A percentile compares a stretch with the other conserved stretches of the same genome.
phyloP scores from a whole-genome alignment of 2,888 invertebrate species.

The Gerosis bhagava region DNA sequence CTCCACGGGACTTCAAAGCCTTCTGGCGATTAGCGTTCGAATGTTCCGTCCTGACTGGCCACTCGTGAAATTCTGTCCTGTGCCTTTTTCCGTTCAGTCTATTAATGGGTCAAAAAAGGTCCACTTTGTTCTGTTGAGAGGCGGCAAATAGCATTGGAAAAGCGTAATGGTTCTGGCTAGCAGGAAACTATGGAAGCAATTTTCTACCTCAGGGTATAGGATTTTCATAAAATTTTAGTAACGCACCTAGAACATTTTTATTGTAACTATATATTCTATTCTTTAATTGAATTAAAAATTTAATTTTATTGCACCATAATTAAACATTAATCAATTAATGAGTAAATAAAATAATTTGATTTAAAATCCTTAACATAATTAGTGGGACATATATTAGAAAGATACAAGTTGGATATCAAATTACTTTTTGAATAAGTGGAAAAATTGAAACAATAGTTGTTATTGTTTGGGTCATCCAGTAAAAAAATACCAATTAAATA shows the following conservation, averaged over 20 bases:
- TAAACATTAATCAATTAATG: no score
- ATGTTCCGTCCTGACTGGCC: conserved; percentile 20
- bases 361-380: no score
- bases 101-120: conserved; percentile 25
- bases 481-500: no score
- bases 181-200: conserved; percentile 23
- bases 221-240: conserved; percentile 6
- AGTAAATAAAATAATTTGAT: no score
- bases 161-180: conserved; percentile 15
- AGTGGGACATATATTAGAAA: no score
- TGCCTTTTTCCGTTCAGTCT: conserved; percentile 24
- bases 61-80: conserved; percentile 22
- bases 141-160: conserved; percentile 16
- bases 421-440: no score
- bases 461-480: no score
- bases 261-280: no score
- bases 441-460: no score
- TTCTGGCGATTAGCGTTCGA: conserved; percentile 20
- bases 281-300: no score
- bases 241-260: neutral
- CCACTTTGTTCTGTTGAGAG: conserved; percentile 24
- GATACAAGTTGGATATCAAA: no score
- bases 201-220: conserved; percentile 18
- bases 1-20: conserved; percentile 22
- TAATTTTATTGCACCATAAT: no score